Percentiles rank a stretch among this genome's conserved stretches.
Evolutionary conservation across 2,113 vertebrate genomes (phyloP).

Genomic region (Centropristis striata): DNA sequence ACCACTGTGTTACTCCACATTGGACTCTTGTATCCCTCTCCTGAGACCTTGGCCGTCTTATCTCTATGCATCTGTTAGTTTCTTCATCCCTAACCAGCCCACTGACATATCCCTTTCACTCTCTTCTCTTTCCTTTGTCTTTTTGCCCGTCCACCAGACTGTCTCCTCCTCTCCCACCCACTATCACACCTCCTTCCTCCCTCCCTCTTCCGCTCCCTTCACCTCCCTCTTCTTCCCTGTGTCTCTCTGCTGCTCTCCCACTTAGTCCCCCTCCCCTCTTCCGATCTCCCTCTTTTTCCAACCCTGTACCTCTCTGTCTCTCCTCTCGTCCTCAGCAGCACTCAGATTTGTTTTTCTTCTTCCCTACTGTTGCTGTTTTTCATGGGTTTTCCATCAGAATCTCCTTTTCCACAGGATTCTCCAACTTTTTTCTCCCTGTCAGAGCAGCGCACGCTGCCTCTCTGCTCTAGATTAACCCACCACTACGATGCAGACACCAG

Average conservation of each 20-base stretch:
- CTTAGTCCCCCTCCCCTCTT: constrained; percentile 53
- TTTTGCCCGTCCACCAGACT: constrained; percentile 75
- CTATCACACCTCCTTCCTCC: constrained; percentile 77
- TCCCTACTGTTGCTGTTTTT: constrained; percentile 61
- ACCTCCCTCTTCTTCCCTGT: constrained; percentile 57
- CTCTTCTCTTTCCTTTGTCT: constrained; percentile 72
- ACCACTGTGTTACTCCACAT: constrained; percentile 67
- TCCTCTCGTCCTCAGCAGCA: constrained; percentile 52
- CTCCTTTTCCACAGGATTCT: constrained; percentile 79
- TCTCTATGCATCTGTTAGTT: constrained; percentile 71
- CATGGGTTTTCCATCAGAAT: constrained; percentile 79
- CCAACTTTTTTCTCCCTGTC: constrained; percentile 74
- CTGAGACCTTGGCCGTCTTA: constrained; percentile 65
- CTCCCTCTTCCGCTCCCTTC: constrained; percentile 69
- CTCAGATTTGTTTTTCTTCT: constrained; percentile 75
- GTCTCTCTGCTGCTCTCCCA: constrained; percentile 55
- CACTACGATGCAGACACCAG: constrained; percentile 28
- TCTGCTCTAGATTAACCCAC: constrained; percentile 65
- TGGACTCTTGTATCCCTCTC: constrained; percentile 63
- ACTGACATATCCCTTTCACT: constrained; percentile 71
- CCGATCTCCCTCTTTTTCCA: constrained; percentile 65
- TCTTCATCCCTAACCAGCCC: constrained; percentile 72
- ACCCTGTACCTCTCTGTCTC: constrained; percentile 59
- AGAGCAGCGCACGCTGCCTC: constrained; percentile 40
- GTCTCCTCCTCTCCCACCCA: constrained; percentile 74